Evolutionary conservation across 2,797 vertebrate species (phyloP), one percentile per base, ranked within the genome.

Genomic region (Pseudotriccus pelzelni): DNA sequence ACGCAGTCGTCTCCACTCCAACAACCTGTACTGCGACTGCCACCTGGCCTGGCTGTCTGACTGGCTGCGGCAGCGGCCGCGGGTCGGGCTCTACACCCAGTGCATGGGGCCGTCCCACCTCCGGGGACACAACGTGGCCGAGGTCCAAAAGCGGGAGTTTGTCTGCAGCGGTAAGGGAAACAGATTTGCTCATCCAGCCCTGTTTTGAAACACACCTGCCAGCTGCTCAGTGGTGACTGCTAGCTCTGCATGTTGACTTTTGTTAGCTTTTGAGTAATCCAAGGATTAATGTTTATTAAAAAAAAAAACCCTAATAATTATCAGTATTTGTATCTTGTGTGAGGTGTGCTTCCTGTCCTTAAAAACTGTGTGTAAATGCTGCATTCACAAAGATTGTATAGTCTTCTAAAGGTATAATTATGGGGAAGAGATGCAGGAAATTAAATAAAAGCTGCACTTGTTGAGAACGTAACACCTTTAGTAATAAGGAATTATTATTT

Each of bases 71-170:
- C 99, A 99, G 97, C 98, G 99, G 86, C 99, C 99, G 3, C 98
- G 99, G 1, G 98, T 99, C 32, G 99, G 99, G 55, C 98, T 99
- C 30, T 99, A 99, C 97, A 99, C 99, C 0, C 99, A 99, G 94
- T 99, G 99, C 96, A 99, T 99, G 99, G 98, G 98, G 50, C 99
- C 99, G 0, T 97, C 98, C 3, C 98, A 99, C 94, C 97, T 99
- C 84, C 98, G 99, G 88, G 99, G 99, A 9, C 99, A 99, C 96
- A 99, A 99, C 5, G 99, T 99, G 20, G 99, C 99, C 0, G 99
- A 99, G 98, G 99, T 99, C 78, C 99, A 99, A 92, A 99, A 99
- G 96, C 98, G 99, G 84, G 99, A 99, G 97, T 99, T 99, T 94
- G 97, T 98, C 95, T 99, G 99, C 98, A 98, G 98, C 47, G 99